A percentile compares a stretch with the other conserved stretches of the same genome.
phyloP scores from a whole-genome alignment of 1,140 invertebrate genomes.

The Fragariocoptes setiger region DNA sequence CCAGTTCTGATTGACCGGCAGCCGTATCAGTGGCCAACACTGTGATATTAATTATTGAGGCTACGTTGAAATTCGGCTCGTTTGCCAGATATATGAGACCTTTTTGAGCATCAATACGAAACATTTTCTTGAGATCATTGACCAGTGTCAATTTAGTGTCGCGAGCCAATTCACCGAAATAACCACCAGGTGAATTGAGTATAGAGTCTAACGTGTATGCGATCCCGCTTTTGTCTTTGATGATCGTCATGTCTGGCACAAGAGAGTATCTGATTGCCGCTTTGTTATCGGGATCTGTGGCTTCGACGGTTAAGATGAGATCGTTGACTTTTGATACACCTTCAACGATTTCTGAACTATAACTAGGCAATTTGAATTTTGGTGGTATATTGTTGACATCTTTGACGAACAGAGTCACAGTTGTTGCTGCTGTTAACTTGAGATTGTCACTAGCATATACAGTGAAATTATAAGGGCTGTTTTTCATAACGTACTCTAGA shows the following conservation, averaged over 20 bases:
- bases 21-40: slow-evolving; percentile 8
- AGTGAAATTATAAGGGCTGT: slow-evolving; percentile 31
- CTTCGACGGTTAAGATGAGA: background rate
- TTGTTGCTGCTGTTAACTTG: slow-evolving; percentile 25
- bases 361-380: slow-evolving; percentile 7
- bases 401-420: slow-evolving; percentile 26
- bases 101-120: slow-evolving; percentile 9
- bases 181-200: background rate
- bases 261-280: slow-evolving; percentile 5
- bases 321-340: background rate
- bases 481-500: slow-evolving; percentile 32
- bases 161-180: background rate
- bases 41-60: slow-evolving; percentile 10
- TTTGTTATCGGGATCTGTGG: background rate
- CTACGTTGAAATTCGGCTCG: slow-evolving; percentile 8
- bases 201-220: background rate
- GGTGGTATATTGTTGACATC: slow-evolving; percentile 51
- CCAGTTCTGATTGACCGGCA: slow-evolving; percentile 3
- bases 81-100: slow-evolving; percentile 9
- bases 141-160: background rate
- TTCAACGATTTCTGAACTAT: slow-evolving; percentile 2
- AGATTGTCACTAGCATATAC: slow-evolving; percentile 22
- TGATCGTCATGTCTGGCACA: background rate
- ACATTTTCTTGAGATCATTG: slow-evolving; percentile 5
- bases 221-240: slow-evolving; percentile 2